phyloP scores from a whole-genome alignment of 2,888 invertebrate species.

The Podabrus alpinus region DNA sequence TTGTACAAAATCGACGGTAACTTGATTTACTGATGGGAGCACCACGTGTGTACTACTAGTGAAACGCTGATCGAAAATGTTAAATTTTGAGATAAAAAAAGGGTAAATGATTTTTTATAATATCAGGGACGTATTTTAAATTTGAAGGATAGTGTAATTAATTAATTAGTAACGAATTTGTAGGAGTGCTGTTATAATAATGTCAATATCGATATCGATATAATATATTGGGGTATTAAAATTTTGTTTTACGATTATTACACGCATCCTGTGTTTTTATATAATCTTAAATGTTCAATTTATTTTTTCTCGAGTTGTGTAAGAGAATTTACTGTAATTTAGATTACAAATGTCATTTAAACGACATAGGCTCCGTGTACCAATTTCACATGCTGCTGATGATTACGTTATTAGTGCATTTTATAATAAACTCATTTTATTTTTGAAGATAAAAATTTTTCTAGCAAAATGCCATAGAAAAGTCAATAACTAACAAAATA shows the following conservation, averaged over 20 bases:
- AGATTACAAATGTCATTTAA: neutral
- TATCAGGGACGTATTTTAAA: neutral
- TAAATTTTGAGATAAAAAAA: neutral
- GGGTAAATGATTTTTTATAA: neutral
- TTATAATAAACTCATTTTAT: neutral
- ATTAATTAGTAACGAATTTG: neutral
- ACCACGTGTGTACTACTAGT: neutral
- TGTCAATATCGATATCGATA: neutral
- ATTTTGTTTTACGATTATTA: neutral
- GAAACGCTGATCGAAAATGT: neutral
- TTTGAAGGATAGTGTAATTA: neutral
- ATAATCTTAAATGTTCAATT: neutral
- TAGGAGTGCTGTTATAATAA: neutral
- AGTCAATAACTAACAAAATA: neutral
- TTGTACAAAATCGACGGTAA: neutral
- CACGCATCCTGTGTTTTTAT: neutral
- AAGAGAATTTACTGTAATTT: neutral
- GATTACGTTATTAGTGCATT: neutral
- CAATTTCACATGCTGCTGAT: neutral
- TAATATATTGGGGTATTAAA: neutral
- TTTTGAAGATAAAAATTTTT: neutral
- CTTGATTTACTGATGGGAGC: neutral
- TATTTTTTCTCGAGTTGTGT: neutral
- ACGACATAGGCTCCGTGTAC: neutral
- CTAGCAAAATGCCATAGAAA: neutral